Evolutionary conservation across 92 coral and sea anemone species (phyloP).

Genomic region (Epizoanthus rinbou): DNA sequence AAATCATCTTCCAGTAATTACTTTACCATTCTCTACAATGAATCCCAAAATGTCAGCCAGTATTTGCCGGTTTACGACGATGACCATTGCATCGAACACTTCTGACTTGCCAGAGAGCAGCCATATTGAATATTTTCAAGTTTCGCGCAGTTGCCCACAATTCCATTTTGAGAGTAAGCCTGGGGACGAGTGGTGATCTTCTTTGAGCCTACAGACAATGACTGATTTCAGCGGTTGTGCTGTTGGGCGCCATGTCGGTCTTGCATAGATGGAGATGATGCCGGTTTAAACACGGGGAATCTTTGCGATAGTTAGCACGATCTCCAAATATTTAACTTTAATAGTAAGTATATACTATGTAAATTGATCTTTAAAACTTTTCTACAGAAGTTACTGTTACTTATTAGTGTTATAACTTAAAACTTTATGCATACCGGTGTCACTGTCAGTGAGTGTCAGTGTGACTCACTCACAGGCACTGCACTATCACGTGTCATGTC

Average conservation of each 20-base stretch:
- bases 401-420: too few relatives aligned
- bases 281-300: not conserved
- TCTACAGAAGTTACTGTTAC: too few relatives aligned
- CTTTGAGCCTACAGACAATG: not conserved
- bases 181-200: not conserved
- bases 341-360: not conserved
- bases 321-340: not conserved
- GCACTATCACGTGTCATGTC: too few relatives aligned
- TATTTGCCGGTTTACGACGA: slow-evolving; percentile 2
- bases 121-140: slow-evolving; percentile 27
- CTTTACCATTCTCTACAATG: not conserved
- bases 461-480: too few relatives aligned
- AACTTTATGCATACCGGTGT: too few relatives aligned
- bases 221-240: slow-evolving; percentile 21
- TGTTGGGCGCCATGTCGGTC: not conserved
- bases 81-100: slow-evolving; percentile 74
- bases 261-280: not conserved
- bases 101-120: slow-evolving; percentile 65
- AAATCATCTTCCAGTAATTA: slow-evolving; percentile 59
- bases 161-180: not conserved
- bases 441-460: too few relatives aligned
- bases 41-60: too few relatives aligned
- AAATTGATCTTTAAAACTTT: not conserved
- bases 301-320: not conserved
- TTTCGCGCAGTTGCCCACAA: slow-evolving; percentile 38